Evolutionary conservation across 2,113 vertebrate genomes (phyloP).

Genomic region (Cebus imitator): DNA sequence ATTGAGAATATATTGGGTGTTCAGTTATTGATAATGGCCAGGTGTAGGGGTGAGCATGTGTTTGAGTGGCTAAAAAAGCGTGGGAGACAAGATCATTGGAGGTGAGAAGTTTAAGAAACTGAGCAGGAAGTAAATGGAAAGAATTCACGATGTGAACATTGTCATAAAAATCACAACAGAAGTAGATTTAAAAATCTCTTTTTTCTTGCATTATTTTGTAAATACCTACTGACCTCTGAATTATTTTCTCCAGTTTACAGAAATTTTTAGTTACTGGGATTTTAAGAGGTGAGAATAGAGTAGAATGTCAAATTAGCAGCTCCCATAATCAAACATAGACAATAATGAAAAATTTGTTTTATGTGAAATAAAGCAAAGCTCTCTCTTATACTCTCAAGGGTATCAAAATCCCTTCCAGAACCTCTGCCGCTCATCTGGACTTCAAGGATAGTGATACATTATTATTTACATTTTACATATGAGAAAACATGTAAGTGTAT

Average conservation of each 20-base stretch:
- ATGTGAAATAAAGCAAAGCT: not conserved
- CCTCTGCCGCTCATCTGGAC: not conserved
- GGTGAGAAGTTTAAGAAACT: not conserved
- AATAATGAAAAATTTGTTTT: not conserved
- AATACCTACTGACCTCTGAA: not conserved
- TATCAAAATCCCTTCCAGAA: not conserved
- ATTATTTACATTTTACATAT: constrained; percentile 62
- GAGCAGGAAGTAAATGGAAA: not conserved
- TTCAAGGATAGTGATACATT: not conserved
- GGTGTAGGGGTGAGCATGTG: not conserved
- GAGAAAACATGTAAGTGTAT: constrained; percentile 13
- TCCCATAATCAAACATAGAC: not conserved
- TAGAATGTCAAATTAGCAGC: not conserved
- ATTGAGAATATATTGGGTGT: not conserved
- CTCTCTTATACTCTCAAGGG: not conserved
- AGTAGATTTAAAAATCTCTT: not conserved
- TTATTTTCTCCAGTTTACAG: not conserved
- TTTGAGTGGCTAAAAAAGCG: not conserved
- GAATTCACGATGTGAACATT: not conserved
- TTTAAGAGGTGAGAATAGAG: not conserved
- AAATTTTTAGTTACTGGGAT: not conserved
- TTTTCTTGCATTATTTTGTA: not conserved
- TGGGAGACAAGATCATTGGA: not conserved
- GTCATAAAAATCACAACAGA: not conserved
- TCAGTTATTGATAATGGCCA: not conserved